phyloP scores from a whole-genome alignment of 2,113 vertebrate species.

The Perca flavescens region DNA sequence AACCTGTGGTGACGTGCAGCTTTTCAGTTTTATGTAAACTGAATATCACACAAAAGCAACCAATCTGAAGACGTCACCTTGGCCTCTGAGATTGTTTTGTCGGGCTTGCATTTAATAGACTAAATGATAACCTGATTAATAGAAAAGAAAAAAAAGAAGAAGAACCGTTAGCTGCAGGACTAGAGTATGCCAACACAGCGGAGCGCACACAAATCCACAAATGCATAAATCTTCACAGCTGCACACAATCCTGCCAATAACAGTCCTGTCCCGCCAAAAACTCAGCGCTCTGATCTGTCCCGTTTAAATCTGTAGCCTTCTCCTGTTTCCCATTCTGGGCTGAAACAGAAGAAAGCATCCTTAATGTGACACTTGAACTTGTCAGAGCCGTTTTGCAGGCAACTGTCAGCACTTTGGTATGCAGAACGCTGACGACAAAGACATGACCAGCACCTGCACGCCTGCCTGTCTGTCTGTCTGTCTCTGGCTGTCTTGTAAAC shows the following conservation, averaged over 20 bases:
- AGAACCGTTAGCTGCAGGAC: background rate
- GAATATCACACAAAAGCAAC: background rate
- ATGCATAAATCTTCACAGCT: constrained; percentile 35
- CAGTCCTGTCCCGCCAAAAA: background rate
- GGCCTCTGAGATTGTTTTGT: background rate
- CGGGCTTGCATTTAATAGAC: background rate
- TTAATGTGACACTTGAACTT: constrained; percentile 83
- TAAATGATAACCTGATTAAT: background rate
- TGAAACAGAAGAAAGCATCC: constrained; percentile 76
- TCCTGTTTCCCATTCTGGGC: constrained; percentile 55
- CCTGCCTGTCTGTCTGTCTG: constrained; percentile 65
- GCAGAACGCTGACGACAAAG: constrained; percentile 64
- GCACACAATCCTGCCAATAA: constrained; percentile 15
- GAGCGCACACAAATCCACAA: background rate
- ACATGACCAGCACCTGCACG: constrained; percentile 49
- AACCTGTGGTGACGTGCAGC: too few relatives aligned
- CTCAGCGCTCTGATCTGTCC: constrained; percentile 51
- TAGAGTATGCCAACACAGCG: background rate
- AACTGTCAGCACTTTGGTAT: constrained; percentile 80
- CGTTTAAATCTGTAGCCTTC: constrained; percentile 58
- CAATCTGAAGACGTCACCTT: background rate
- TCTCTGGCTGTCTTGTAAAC: constrained; percentile 47
- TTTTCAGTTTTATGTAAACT: background rate
- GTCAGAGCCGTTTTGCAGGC: constrained; percentile 72
- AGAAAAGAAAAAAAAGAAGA: background rate